Evolutionary conservation across 1,140 invertebrate species (phyloP), one percentile per base, ranked within the genome.

Genomic region (Neocloeon triangulifer): DNA sequence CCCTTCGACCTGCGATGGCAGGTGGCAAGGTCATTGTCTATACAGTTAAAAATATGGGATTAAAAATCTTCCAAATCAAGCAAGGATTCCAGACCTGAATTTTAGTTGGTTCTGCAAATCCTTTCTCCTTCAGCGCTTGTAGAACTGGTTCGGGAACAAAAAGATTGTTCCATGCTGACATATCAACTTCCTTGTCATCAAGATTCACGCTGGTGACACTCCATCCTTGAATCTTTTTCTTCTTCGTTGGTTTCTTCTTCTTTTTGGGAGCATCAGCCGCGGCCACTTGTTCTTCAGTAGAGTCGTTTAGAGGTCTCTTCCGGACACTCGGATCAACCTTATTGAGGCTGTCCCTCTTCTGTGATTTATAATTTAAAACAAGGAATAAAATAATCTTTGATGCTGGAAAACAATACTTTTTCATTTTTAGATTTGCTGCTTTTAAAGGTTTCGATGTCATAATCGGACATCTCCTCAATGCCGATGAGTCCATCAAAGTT

Each of bases 1-100:
- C 88, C 56, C 69, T 63, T 26, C 62, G 55, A 30, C 81, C 84
- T 44, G 77, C 62, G 43, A 95, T 79, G 19, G 89, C 85, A 34
- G 81, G 63, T 15, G 84, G 77, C 19, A 96, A 55, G 6, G 71
- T 66, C 26, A 74, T 47, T 17, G 64, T 51, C 52, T 82, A 69
- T 6, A 46, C 39, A 16, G 10, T 31, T 17, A 30, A 18, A 30
- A 17, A n/a, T n/a, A n/a, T n/a, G n/a, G 5, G 31, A 25, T 15
- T 5, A 34, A 21, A 8, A 35, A 7, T 20, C 8, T 20, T 13
- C 21, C 18, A 7, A 12, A 10, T n/a, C 23, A 19, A 34, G 35
- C 32, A 19, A 37, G 19, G 9, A 23, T 13, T 25, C n/a, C 31
- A 18, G 43, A 56, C 52, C 46, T 73, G 70, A 46, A 96, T 95